Evolutionary conservation across 2,113 vertebrate species (phyloP).

Genomic region (pig (Sus scrofa)): T2T-Sscrofa CM000823.6:36677001-36677500

Average conservation of each 20-base stretch:
- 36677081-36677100: too few species aligned
- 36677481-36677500: not conserved
- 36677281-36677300: not conserved
- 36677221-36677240: not conserved
- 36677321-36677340: not conserved
- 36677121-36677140: not conserved
- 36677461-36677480: not conserved
- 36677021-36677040: too few species aligned
- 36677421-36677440: not conserved
- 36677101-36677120: not conserved
- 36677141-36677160: not conserved
- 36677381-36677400: not conserved
- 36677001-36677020: too few species aligned
- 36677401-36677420: not conserved
- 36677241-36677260: not conserved
- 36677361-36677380: not conserved
- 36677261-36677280: not conserved
- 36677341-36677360: not conserved
- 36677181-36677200: not conserved
- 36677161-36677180: not conserved
- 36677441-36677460: not conserved
- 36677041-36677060: too few species aligned
- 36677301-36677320: not conserved
- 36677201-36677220: not conserved
- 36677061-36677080: too few species aligned